Base-by-base conservation (phyloP, 1,140 invertebrate species). In the Harpegnathos saltator region DNA sequence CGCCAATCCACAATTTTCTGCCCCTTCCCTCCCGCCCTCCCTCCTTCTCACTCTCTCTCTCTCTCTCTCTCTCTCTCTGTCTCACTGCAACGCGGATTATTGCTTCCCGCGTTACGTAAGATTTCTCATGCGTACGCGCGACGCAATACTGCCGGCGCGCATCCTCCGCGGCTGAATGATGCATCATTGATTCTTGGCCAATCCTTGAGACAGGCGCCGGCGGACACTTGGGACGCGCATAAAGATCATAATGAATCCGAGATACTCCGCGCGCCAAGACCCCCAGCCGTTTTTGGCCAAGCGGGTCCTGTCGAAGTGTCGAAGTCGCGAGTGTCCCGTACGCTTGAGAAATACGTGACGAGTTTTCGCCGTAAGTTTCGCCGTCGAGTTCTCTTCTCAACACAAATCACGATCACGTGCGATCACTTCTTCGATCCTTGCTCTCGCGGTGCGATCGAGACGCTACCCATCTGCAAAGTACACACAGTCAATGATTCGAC, bases 151-250 rank as follows among this genome's bases (percentile, higher is more conserved):
- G 61, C 54, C 62, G 38, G 68, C 56, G 22, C 24, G 22, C 38
- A 44, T 80, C 65, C 75, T 80, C 29, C 22, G 17, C 19, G 52
- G 33, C 17, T 71, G 22, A 58, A 63, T 61, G 12, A 68, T 71
- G 50, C 54, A 83, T 77, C n/a, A 77, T 24, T 73, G 54, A 24
- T 19, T 54, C 75, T 80, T 80, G 75, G 68, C 56, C 65, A 80
- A 80, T 69, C 52, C 22, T 71, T 48, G 48, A 48, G 58, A 11
- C n/a, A 68, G 50, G 11, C 11, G 33, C 12, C n/a, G 12, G n/a
- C 15, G 58, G 44, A 58, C 24, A 44, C 19, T 14, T 33, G 1
- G 24, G 66, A 66, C 11, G n/a, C 66, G 12, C 22, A 54, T 52
- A 26, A 24, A 17, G n/a, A 17, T 54, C 0, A 0, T 12, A 29